Conservation (phyloP, 2,797 vertebrate species). For the Gymnodraco acuticeps region DNA sequence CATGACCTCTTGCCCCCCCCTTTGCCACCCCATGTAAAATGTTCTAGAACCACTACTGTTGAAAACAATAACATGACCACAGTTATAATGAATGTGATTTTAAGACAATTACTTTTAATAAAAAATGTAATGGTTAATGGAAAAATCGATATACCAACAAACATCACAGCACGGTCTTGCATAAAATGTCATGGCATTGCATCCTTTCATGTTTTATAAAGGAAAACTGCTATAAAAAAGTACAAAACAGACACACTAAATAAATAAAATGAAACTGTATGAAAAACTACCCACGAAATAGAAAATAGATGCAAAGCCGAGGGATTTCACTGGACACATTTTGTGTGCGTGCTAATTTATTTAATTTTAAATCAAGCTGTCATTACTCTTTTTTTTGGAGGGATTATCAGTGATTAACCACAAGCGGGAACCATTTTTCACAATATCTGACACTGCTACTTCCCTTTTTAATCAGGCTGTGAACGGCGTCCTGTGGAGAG, state of each 20-base stretch:
- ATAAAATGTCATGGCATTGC: background rate
- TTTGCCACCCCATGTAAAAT: too few relatives aligned
- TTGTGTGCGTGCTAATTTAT: background rate
- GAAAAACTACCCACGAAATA: background rate
- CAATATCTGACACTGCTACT: conserved; percentile 42
- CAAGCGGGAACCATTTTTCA: conserved; percentile 46
- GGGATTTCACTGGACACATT: conserved; percentile 1
- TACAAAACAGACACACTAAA: background rate
- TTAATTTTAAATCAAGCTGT: conserved; percentile 23
- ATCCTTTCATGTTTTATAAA: background rate
- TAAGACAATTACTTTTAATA: background rate
- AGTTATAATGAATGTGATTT: background rate
- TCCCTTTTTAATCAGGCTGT: conserved; percentile 65
- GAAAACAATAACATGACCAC: background rate
- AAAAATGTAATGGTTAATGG: too few relatives aligned
- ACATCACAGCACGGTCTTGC: background rate
- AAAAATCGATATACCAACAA: background rate
- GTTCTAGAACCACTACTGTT: too few relatives aligned
- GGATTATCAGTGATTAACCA: conserved; percentile 33
- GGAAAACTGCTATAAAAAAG: background rate
- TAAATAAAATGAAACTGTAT: background rate
- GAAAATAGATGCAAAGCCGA: conserved; percentile 17
- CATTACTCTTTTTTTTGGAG: background rate
- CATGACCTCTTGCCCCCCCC: too few relatives aligned
- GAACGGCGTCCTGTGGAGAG: conserved; percentile 52